These are phyloP conservation scores for Theonella swinhoei DNA, from an alignment of 37 sponge, comb jelly and placozoan genomes.

Conservation along the genomic window DNA sequence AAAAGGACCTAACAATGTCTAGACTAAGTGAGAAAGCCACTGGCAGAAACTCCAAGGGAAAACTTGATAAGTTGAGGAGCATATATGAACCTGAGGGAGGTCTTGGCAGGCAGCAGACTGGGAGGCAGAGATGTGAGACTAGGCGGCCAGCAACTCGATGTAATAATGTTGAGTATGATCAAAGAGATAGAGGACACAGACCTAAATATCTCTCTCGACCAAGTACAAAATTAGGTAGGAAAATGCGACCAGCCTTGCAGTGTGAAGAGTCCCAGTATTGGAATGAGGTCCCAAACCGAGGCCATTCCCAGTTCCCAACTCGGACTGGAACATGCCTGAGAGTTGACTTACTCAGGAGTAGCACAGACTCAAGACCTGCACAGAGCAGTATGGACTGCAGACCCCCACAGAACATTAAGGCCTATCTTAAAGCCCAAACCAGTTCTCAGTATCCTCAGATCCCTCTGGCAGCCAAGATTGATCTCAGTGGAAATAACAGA, in stretches of 20 bases:
- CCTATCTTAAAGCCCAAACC: no score
- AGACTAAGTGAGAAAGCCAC: neutral
- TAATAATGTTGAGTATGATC: neutral
- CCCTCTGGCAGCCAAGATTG: no score
- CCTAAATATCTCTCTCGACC: no score
- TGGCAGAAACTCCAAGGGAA: neutral
- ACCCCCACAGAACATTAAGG: no score
- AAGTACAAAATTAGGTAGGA: no score
- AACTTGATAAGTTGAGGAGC: conserved; percentile 19
- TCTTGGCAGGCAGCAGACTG: neutral
- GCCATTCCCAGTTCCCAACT: neutral
- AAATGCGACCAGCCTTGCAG: neutral
- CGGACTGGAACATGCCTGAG: neutral
- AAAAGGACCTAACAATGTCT: neutral
- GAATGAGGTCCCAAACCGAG: conserved; percentile 19
- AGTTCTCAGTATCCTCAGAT: no score
- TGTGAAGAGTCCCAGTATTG: conserved; percentile 12
- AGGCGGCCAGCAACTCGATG: conserved; percentile 1
- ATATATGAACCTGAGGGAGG: conserved; percentile 7
- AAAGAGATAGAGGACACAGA: neutral
- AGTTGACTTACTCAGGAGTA: neutral
- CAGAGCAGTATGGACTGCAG: no score
- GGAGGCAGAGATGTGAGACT: neutral
- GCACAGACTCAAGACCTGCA: no score
- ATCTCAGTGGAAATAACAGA: no score